Evolutionary conservation across 2,888 invertebrate species (phyloP), one percentile per base, ranked within the genome.

Genomic region (Eupithecia abbreviata): DNA sequence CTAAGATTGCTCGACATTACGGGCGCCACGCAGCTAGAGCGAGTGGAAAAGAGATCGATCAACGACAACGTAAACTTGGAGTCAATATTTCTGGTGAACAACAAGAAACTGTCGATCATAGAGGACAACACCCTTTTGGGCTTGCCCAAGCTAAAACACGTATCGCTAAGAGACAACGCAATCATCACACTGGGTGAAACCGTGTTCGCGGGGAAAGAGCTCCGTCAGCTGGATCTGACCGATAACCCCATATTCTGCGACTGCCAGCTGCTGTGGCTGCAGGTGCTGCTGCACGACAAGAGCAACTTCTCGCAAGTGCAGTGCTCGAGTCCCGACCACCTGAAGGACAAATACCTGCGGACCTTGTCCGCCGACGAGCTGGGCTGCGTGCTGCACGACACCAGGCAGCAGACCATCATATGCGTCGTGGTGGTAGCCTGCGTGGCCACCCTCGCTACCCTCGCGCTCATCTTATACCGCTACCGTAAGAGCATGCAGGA

Each of bases 231-330:
- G 30, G 98, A 98, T 86, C 94, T 98, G 58, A 97, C 97, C 3
- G 98, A 98, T 85, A 98, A 98, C 87, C 98, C 98, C 0, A 95
- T 98, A 72, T 95, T 96, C 77, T 98, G 98, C 89, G 97, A 97
- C 86, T 98, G 98, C 86, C 96, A 96, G 79, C 90, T 98, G 49
- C 91, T 97, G 77, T 98, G 98, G 98, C 94, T 98, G 58, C 96
- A 97, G 73, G 97, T 97, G 83, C 92, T 98, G 65, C 93, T 97
- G 51, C 95, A 95, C n/a, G 95, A 96, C 12, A 96, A 96, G 82
- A 96, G 96, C 84, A 97, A 97, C 87, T 96, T 97, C 77, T 96
- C 96, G 13, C 96, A 96, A 88, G 96, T 98, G 30, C 96, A 97
- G 67, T 98, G 98, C 87, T 96, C 96, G 1, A 96, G 96, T 72